Percentiles rank a stretch among this genome's conserved stretches.
These are phyloP conservation scores for Notospermus geniculatus DNA, from an alignment of 1,140 invertebrate genomes.

Conservation along the genomic window DNA sequence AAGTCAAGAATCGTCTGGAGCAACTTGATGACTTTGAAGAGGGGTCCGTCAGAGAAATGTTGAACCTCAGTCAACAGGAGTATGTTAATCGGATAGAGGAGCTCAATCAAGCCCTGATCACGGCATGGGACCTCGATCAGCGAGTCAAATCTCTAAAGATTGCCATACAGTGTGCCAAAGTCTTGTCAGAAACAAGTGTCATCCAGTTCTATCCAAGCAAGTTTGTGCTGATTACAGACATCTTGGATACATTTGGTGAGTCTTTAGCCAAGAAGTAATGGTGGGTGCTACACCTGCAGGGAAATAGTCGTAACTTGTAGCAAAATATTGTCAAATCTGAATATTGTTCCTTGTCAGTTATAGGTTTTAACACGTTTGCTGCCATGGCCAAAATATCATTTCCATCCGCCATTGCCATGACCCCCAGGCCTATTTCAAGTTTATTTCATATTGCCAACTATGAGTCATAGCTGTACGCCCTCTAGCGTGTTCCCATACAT, in stretches of 20 bases:
- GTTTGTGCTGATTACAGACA: conserved; percentile 93
- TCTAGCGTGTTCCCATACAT: too few species aligned
- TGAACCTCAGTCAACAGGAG: conserved; percentile 85
- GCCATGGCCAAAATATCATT: too few species aligned
- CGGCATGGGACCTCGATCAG: conserved; percentile 90
- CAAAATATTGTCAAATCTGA: too few species aligned
- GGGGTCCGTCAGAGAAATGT: conserved; percentile 77
- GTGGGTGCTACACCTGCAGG: not conserved
- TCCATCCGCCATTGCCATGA: too few species aligned
- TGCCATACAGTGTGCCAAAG: conserved; percentile 92
- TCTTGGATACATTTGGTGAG: conserved; percentile 91
- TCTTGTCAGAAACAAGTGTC: conserved; percentile 82
- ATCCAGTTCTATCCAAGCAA: conserved; percentile 97
- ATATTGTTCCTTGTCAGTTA: too few species aligned
- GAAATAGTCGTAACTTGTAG: too few species aligned
- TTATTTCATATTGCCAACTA: too few species aligned
- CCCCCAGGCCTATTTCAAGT: too few species aligned
- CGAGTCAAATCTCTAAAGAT: conserved; percentile 95
- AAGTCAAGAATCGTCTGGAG: conserved; percentile 85
- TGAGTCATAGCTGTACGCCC: too few species aligned
- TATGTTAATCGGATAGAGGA: conserved; percentile 85
- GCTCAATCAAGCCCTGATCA: conserved; percentile 81
- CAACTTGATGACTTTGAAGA: conserved; percentile 92
- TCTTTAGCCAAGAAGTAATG: conserved; percentile 2
- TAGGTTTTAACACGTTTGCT: too few species aligned